Conservation (phyloP, 1,140 invertebrate species). For the Drosophila littoralis region DNA sequence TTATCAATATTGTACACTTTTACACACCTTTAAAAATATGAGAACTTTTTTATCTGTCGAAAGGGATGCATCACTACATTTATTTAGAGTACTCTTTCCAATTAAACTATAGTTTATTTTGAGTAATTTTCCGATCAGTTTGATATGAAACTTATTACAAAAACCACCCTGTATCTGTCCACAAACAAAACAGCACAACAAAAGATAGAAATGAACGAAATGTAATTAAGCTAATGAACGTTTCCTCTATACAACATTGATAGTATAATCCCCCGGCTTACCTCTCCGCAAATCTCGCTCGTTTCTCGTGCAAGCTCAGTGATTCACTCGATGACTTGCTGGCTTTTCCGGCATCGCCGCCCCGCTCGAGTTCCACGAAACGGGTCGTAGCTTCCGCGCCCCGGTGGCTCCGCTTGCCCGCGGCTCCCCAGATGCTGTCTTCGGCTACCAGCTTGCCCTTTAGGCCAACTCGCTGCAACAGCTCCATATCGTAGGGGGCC, state of each 20-base stretch:
- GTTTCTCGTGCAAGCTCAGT: constrained; percentile 50
- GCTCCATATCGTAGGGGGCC: constrained; percentile 66
- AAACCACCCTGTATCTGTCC: constrained; percentile 50
- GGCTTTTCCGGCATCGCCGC: constrained; percentile 25
- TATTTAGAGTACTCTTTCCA: too few species aligned
- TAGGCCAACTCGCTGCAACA: constrained; percentile 50
- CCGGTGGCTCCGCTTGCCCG: not conserved
- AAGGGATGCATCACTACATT: too few species aligned
- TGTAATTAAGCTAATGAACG: constrained; percentile 61
- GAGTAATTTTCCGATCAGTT: too few species aligned
- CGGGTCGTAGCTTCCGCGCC: constrained; percentile 10
- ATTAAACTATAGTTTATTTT: too few species aligned
- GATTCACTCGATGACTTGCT: constrained; percentile 54
- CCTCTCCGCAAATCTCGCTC: constrained; percentile 57
- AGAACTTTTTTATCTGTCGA: too few species aligned
- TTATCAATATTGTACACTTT: too few species aligned
- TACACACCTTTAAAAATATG: too few species aligned
- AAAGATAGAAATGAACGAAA: constrained; percentile 18
- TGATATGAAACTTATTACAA: too few species aligned
- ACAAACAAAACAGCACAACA: constrained; percentile 38
- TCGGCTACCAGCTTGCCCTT: constrained; percentile 33
- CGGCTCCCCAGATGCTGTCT: constrained; percentile 46
- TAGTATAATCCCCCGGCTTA: constrained; percentile 13
- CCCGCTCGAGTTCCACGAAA: constrained; percentile 58
- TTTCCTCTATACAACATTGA: constrained; percentile 36